phyloP scores from a whole-genome alignment of 2,888 invertebrate genomes.

The Empis livida region DNA sequence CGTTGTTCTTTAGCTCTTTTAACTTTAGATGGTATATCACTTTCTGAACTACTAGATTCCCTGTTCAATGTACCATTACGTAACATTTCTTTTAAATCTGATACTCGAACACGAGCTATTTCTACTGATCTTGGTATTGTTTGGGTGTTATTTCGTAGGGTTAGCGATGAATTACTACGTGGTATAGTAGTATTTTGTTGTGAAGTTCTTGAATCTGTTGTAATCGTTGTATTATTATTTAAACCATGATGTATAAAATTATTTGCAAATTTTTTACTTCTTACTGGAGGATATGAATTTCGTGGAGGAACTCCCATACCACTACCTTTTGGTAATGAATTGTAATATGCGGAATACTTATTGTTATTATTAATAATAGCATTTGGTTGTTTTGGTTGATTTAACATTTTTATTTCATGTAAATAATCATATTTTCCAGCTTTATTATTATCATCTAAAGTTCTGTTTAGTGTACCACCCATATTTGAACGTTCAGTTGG shows the following conservation, averaged over 20 bases:
- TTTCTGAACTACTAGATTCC: conserved; percentile 40
- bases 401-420: conserved; percentile 32
- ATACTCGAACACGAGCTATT: conserved; percentile 32
- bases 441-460: conserved; percentile 8
- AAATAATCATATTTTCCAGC: conserved; percentile 30
- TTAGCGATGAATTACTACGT: conserved; percentile 49
- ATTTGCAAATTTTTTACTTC: conserved; percentile 35
- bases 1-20: conserved; percentile 32
- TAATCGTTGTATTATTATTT: conserved; percentile 3
- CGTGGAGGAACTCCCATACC: conserved; percentile 47
- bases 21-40: conserved; percentile 42
- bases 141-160: conserved; percentile 32
- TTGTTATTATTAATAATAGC: conserved; percentile 6
- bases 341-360: conserved; percentile 21
- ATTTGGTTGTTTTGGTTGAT: conserved; percentile 26
- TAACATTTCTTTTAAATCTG: conserved; percentile 34
- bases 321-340: conserved; percentile 34
- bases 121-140: conserved; percentile 33
- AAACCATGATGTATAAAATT: not conserved
- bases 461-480: conserved; percentile 17
- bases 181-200: conserved; percentile 40
- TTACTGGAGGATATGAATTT: conserved; percentile 49
- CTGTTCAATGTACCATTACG: conserved; percentile 27
- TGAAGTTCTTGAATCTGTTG: conserved; percentile 7
- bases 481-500: conserved; percentile 3